Evolutionary conservation across 1,140 invertebrate species (phyloP).

Genomic region (Latrodectus geometricus): DNA sequence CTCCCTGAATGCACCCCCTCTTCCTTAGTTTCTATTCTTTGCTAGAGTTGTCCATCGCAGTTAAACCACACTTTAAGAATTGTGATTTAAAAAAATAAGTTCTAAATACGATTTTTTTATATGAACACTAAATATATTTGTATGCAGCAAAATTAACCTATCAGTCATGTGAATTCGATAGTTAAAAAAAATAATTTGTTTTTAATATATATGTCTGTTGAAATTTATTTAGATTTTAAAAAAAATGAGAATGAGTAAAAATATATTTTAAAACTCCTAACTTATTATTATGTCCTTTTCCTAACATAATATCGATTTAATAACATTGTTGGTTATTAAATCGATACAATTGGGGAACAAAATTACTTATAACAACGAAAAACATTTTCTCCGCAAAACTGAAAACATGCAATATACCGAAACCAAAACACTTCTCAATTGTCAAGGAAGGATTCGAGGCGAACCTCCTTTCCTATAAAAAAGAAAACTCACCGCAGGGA

Average conservation of each 20-base stretch:
- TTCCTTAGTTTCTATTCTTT: too few species aligned
- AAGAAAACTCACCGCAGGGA: neutral
- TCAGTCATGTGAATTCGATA: too few species aligned
- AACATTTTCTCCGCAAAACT: neutral
- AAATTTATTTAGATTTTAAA: too few species aligned
- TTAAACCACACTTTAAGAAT: too few species aligned
- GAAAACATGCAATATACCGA: neutral
- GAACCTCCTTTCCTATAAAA: neutral
- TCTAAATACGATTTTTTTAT: too few species aligned
- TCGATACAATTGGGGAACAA: too few species aligned
- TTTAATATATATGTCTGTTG: too few species aligned
- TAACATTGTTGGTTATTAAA: neutral
- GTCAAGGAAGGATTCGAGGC: neutral
- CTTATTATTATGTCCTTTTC: neutral
- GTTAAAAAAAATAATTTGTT: too few species aligned
- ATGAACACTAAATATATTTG: too few species aligned
- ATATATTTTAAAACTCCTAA: neutral
- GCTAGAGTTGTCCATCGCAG: too few species aligned
- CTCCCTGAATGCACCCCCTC: neutral
- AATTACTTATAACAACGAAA: neutral
- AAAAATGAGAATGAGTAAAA: neutral
- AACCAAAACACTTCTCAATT: neutral
- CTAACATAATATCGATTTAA: neutral
- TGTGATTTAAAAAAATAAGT: too few species aligned
- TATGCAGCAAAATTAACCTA: too few species aligned